phyloP scores from a whole-genome alignment of 2,797 vertebrate species.

The Diceros bicornis region DNA sequence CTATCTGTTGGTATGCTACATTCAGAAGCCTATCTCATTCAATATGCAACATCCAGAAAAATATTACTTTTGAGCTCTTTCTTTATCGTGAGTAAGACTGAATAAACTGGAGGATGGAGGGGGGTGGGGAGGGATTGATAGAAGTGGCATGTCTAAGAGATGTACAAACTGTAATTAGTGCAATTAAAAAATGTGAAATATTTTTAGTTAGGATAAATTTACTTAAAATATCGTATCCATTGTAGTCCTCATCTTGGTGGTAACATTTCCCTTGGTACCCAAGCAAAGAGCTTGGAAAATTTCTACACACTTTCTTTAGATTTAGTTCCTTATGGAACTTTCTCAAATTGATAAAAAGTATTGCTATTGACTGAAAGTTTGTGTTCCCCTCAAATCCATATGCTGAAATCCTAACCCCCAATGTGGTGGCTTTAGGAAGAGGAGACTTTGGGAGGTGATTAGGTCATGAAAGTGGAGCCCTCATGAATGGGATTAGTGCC shows the following conservation, averaged over 20 bases:
- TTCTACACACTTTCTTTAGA: not conserved
- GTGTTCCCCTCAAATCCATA: not conserved
- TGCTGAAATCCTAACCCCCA: not conserved
- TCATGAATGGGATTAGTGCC: not conserved
- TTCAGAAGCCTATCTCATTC: constrained; percentile 30
- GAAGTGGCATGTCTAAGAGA: not conserved
- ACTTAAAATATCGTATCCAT: not conserved
- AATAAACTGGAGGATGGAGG: not conserved
- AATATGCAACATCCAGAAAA: fast-evolving
- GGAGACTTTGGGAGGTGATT: not conserved
- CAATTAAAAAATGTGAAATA: not conserved
- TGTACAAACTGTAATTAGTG: not conserved
- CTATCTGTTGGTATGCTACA: not conserved
- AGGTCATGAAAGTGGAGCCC: not conserved
- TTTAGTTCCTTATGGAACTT: not conserved
- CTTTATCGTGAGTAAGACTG: not conserved
- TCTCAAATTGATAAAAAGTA: not conserved
- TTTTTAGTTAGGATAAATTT: not conserved
- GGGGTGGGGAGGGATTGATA: not conserved
- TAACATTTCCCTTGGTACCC: not conserved
- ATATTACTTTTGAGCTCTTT: not conserved
- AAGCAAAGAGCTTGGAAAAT: not conserved
- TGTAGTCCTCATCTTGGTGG: not conserved
- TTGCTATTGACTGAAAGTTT: not conserved
- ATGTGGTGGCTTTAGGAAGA: not conserved